These are phyloP conservation scores for Bucco capensis DNA, from an alignment of 2,113 vertebrate species.

Conservation along the genomic window DNA sequence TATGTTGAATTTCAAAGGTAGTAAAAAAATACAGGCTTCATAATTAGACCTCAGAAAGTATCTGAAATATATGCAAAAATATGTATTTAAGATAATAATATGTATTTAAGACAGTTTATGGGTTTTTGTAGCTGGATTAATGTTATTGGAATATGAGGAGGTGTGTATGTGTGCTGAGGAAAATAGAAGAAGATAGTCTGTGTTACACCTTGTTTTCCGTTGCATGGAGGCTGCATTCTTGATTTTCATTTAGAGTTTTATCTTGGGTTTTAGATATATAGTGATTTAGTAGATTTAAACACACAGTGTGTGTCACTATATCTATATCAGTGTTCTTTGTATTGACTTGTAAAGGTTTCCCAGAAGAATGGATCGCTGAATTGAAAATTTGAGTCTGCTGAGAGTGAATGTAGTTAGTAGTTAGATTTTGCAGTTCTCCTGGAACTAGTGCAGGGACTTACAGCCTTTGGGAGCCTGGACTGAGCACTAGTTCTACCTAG, in stretches of 20 bases:
- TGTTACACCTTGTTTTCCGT: not conserved
- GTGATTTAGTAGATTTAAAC: not conserved
- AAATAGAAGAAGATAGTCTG: not conserved
- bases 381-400: not conserved
- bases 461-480: not conserved
- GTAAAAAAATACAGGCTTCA: not conserved
- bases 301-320: no score
- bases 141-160: not conserved
- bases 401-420: not conserved
- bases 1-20: rapidly evolving
- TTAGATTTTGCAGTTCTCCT: not conserved
- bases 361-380: not conserved
- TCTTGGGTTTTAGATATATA: not conserved
- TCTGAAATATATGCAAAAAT: not conserved
- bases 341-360: not conserved
- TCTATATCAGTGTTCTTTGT: not conserved
- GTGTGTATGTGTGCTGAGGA: not conserved
- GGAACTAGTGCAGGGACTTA: not conserved
- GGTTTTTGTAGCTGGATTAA: not conserved
- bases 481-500: not conserved
- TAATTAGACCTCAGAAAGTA: not conserved
- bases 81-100: not conserved
- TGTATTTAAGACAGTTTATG: not conserved
- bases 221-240: not conserved
- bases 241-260: not conserved